Percentiles rank a stretch among this genome's conserved stretches.
phyloP scores from a whole-genome alignment of 1,140 invertebrate genomes.

The Mylabris phalerata region DNA sequence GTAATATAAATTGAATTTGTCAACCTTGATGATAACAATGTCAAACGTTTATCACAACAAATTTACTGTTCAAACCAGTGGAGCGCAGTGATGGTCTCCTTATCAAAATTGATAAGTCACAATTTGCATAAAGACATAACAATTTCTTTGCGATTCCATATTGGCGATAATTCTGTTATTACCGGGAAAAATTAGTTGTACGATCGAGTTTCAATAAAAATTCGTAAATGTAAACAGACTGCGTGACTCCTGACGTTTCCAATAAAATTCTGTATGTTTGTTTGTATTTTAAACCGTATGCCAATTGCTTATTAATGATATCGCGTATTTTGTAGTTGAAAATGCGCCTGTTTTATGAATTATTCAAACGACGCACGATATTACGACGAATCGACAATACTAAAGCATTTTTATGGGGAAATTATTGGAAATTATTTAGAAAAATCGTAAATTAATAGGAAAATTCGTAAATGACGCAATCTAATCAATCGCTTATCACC shows the following conservation, averaged over 20 bases:
- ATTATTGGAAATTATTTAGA: not conserved
- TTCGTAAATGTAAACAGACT: conserved; percentile 2
- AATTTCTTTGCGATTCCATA: too few relatives aligned
- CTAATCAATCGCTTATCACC: too few relatives aligned
- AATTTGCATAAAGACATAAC: too few relatives aligned
- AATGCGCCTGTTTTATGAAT: conserved; percentile 6
- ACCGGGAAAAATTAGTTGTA: too few relatives aligned
- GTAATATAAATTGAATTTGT: not conserved
- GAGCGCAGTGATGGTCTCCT: too few relatives aligned
- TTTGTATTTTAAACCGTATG: conserved; percentile 8
- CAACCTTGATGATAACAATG: conserved; percentile 16
- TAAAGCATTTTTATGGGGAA: too few relatives aligned
- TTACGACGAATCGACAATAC: not conserved
- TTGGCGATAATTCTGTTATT: too few relatives aligned
- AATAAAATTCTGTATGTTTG: conserved; percentile 4
- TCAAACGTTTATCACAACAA: conserved; percentile 9
- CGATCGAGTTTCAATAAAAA: too few relatives aligned
- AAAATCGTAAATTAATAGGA: not conserved
- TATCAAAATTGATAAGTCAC: too few relatives aligned
- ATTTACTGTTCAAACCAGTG: too few relatives aligned
- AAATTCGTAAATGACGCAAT: not conserved
- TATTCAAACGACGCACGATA: conserved; percentile 5
- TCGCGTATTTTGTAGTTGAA: conserved; percentile 6
- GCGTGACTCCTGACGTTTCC: conserved; percentile 13
- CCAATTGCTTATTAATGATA: conserved; percentile 9